phyloP scores from a whole-genome alignment of 2,113 vertebrate species.

The Chaenocephalus aceratus region DNA sequence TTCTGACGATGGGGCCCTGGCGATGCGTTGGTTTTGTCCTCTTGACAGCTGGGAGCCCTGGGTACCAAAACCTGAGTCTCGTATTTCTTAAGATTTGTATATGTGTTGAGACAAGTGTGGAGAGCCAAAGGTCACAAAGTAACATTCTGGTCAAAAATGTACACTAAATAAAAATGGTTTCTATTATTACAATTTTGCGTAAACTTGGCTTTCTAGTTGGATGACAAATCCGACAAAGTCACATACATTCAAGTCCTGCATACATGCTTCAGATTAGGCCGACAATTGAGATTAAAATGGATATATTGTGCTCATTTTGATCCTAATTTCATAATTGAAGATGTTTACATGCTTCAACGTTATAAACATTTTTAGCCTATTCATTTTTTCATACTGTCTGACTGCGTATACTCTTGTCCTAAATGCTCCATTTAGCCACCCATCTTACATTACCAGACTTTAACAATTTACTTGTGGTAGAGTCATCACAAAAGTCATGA shows the following conservation, averaged over 20 bases:
- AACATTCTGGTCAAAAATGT: not conserved
- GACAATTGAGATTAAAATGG: not conserved
- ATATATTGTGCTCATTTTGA: too few species aligned
- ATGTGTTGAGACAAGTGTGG: not conserved
- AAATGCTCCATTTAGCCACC: too few species aligned
- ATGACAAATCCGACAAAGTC: not conserved
- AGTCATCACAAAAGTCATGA: conserved; percentile 94
- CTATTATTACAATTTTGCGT: not conserved
- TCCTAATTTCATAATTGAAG: too few species aligned
- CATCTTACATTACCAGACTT: not conserved
- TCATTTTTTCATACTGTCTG: too few species aligned
- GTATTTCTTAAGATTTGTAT: conserved; percentile 88
- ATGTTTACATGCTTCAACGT: too few species aligned
- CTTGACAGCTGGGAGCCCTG: conserved; percentile 96
- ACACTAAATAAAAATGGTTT: not conserved
- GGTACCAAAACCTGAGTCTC: conserved; percentile 93
- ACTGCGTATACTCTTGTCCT: too few species aligned
- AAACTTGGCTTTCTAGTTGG: not conserved
- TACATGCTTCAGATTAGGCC: not conserved
- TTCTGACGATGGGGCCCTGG: conserved; percentile 92
- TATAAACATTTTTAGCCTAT: too few species aligned
- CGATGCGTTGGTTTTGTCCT: conserved; percentile 96
- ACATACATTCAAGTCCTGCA: not conserved
- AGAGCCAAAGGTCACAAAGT: conserved; percentile 20
- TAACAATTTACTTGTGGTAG: conserved; percentile 89